Evolutionary conservation across 1,140 invertebrate species (phyloP), one percentile per base, ranked within the genome.

Genomic region (Belonocnema kinseyi): DNA sequence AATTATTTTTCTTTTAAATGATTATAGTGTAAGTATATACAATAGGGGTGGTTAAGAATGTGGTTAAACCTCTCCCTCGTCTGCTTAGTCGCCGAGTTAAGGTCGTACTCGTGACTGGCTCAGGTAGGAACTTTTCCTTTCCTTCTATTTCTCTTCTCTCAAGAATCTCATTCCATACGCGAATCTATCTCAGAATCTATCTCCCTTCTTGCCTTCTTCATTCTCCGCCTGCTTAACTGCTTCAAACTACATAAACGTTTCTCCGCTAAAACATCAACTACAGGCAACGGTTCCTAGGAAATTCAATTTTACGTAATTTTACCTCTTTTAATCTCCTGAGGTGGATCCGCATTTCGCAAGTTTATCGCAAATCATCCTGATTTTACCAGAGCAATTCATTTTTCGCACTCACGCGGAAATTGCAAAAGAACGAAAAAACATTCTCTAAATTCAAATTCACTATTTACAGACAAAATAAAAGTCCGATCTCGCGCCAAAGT

Each of bases 41-140:
- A 33, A 66, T 46, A 52, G 70, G 54, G 77, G 74, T 77, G 74
- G 21, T 61, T 78, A 78, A 78, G 77, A 81, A 81, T 81, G 77
- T 78, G 79, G 79, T 75, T 78, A 50, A 80, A 76, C 74, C 58
- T 78, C 76, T 78, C 58, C 33, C 58, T 73, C 33, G 52, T 54
- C 46, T 54, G 50, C 73, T 53, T 74, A 61, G 61, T 79, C 76
- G 61, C 74, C 26, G 76, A 73, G 50, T 71, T 54, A 61, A 76
- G 72, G 77, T 74, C 76, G 77, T 79, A 77, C 80, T 79, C 77
- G 74, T 74, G 70, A 70, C 72, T 78, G 17, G 33, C 16, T 66
- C 61, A 66, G 61, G 61, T 66, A 66, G 61, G 26, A 16, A 66
- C 61, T 66, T 66, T 66, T 73, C 56, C 19, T 61, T 19, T 73